Base-by-base conservation (phyloP, 2,888 invertebrate species). In the Noctua janthina region DNA sequence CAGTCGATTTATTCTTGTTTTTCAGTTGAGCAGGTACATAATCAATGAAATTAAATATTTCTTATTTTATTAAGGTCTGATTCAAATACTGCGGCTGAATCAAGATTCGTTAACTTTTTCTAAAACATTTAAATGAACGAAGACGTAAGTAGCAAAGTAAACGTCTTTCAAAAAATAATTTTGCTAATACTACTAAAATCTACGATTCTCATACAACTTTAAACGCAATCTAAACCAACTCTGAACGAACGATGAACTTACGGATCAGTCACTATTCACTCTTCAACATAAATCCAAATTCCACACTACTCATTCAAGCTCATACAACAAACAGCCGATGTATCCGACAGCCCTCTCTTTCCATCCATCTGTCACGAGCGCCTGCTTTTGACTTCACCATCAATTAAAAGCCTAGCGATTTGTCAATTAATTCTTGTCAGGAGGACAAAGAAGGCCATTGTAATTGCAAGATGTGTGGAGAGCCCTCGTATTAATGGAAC, bases 361-460 rank as follows among this genome's bases (percentile, higher is more conserved):
- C 79, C 77, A 84, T 82, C 87, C 85, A 91, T 91, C 91, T 81
- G 90, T 91, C 91, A 90, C 91, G 89, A 76, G 67, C 69, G 86
- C 76, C 89, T 91, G 90, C 87, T 90, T 91, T 89, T 91, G 91
- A 90, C 87, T 90, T 83, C 35, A 71, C 89, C 90, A 92, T 92
- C 92, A 93, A 93, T 93, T 92, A 91, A 90, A 90, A 87, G 86
- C 79, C 88, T 87, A 88, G 87, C 91, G 91, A 93, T 92, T 92
- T 92, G 92, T 93, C 95, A 93, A 95, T 95, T 95, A 95, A 94
- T 94, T 92, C 91, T 86, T 90, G 93, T 93, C 94, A 92, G 77
- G 75, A 85, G 90, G 90, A 93, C 93, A 93, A 94, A 93, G 92
- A 93, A 93, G 89, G 88, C 91, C 84, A 92, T 94, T 93, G 94